Base-by-base conservation (phyloP, 1,140 invertebrate species). In the Helicoverpa zea region DNA sequence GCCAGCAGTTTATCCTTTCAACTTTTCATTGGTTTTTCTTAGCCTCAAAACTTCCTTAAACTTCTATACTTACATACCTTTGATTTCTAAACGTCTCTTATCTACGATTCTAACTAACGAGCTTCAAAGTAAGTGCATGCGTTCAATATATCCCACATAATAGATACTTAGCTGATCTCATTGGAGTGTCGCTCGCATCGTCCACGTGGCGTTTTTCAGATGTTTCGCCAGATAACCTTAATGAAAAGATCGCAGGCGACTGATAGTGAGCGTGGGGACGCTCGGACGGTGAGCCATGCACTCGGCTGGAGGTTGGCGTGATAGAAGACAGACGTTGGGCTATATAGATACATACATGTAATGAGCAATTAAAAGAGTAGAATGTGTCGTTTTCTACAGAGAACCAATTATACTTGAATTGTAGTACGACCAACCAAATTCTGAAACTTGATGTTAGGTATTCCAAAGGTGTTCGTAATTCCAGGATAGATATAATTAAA, bases 201-300 rank as follows among this genome's bases (percentile, higher is more conserved):
- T 83, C 84, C 88, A 88, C 89, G 90, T 90, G 89, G 83, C 86
- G 86, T 87, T 89, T 79, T 80, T 52, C 16, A 73, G 78, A 80
- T 80, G 14, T 35, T 68, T 59, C 49, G 49, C 43, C 83, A 54
- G 90, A 90, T 91, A 91, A 88, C 88, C 88, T 89, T 92, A 89
- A 91, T 91, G 90, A 91, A 89, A 89, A 91, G 91, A 92, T 92
- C 89, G 86, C 87, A 80, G 63, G 3, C 3, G 23, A 23, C 29
- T 63, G 87, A 88, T 86, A 86, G 43, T 47, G 30, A 58, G 7
- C 52, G 16, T 23, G 18, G 23, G 63, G 51, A 13, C 16, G 13
- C 54, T 43, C 12, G 63, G 51, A 13, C 16, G 13, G 64, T 43
- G n/a, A 35, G 35, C 11, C 11, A 18, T 12, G 29, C 5, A 54